These are phyloP conservation scores for Aleiodes leptofemur DNA, from an alignment of 2,888 invertebrate species.

Conservation along the genomic window DNA sequence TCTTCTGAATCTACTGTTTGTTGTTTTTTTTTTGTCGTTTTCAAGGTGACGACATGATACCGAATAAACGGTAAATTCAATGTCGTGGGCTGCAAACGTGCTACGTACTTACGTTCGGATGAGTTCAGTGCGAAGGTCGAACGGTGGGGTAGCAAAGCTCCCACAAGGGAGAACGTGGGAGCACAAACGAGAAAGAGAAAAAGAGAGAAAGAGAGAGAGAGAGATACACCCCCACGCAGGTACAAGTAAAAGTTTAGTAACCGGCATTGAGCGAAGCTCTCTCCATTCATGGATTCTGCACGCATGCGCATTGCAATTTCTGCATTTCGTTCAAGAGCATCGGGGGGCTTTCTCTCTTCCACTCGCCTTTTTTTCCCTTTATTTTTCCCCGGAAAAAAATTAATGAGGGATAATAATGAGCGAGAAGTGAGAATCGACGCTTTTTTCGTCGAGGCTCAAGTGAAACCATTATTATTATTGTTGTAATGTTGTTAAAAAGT, in stretches of 20 bases:
- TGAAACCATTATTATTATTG: no score
- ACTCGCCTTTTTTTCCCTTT: no score
- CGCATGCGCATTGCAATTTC: conserved; percentile 29
- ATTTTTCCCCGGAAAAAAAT: no score
- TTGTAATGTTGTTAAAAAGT: no score
- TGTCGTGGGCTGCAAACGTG: background rate
- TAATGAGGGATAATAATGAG: no score
- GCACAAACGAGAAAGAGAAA: no score
- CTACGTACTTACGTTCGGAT: background rate
- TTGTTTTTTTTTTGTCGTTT: no score
- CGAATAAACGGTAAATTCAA: background rate
- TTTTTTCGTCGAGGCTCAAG: no score
- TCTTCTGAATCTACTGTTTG: no score
- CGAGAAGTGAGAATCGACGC: no score
- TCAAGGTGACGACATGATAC: background rate
- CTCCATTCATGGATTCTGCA: conserved; percentile 38
- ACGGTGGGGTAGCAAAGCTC: conserved; percentile 17
- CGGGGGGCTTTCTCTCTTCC: no score
- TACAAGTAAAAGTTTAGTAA: conserved; percentile 40
- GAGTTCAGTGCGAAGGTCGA: conserved; percentile 34
- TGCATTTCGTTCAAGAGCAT: conserved; percentile 1
- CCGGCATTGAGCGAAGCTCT: conserved; percentile 33
- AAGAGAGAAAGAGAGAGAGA: background rate
- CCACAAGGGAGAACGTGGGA: background rate
- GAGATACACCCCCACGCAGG: conserved; percentile 1